A percentile compares a stretch with the other conserved stretches of the same genome.
Conservation (phyloP, 2,113 vertebrate species). For the Tyto alba region DNA sequence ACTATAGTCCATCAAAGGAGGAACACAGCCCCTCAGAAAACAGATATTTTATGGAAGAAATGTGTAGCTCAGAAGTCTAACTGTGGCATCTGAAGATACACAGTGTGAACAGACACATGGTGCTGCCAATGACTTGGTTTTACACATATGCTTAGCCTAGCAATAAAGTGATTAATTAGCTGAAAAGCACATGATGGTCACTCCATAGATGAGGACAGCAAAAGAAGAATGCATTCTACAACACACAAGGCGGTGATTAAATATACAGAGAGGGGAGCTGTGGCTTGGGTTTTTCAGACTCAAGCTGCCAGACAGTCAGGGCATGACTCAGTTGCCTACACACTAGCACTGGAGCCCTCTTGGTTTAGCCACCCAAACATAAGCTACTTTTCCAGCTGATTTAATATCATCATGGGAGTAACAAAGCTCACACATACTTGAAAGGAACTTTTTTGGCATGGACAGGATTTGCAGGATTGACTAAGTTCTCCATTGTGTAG, state of each 20-base stretch:
- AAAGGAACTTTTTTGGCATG: background rate
- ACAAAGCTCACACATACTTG: background rate
- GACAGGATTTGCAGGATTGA: background rate
- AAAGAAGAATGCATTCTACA: background rate
- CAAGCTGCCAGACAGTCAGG: background rate
- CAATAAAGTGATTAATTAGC: background rate
- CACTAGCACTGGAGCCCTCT: background rate
- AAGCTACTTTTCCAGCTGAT: background rate
- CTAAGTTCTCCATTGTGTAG: background rate
- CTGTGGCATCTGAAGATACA: background rate
- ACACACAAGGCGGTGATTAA: background rate
- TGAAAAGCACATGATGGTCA: background rate
- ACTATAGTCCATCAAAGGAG: background rate
- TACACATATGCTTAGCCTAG: background rate
- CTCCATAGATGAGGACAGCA: background rate
- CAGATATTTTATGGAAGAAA: background rate
- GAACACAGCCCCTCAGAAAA: background rate
- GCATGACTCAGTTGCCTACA: background rate
- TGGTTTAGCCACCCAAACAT: background rate
- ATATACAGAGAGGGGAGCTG: background rate
- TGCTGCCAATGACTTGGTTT: background rate
- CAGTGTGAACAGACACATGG: background rate
- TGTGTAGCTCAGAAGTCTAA: background rate
- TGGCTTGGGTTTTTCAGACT: background rate
- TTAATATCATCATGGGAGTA: background rate